Evolutionary conservation across 2,888 invertebrate species (phyloP).

Genomic region (Leuctra nigra): DNA sequence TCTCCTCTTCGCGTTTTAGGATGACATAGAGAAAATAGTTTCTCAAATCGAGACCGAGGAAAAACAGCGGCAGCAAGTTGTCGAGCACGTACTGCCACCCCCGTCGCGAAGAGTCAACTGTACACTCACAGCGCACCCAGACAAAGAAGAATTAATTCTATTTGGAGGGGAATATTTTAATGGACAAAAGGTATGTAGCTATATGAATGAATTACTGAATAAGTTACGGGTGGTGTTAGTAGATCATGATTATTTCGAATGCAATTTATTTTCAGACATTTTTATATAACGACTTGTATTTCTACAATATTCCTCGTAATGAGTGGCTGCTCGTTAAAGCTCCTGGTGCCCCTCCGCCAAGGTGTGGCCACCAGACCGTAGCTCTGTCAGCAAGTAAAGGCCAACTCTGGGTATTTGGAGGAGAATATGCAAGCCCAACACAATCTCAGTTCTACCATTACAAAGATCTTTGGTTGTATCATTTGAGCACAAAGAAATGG

Average conservation of each 20-base stretch:
- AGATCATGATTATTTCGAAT: too few species aligned
- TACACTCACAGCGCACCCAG: constrained; percentile 73
- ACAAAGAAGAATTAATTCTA: constrained; percentile 79
- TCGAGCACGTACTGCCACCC: constrained; percentile 55
- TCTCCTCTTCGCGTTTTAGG: constrained; percentile 44
- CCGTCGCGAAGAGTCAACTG: constrained; percentile 76
- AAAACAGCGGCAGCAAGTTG: constrained; percentile 57
- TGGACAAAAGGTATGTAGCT: constrained; percentile 71
- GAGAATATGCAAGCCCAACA: constrained; percentile 84
- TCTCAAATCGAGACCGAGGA: constrained; percentile 73
- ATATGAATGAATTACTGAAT: too few species aligned
- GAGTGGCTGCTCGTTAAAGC: constrained; percentile 75
- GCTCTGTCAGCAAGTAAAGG: constrained; percentile 67
- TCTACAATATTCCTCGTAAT: constrained; percentile 71
- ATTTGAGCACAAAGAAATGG: constrained; percentile 70
- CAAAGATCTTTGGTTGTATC: constrained; percentile 83
- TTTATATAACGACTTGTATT: constrained; percentile 77
- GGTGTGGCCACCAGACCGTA: constrained; percentile 85
- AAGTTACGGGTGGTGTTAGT: too few species aligned
- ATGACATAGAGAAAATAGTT: constrained; percentile 74
- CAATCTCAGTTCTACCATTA: constrained; percentile 92
- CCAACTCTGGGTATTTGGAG: constrained; percentile 76
- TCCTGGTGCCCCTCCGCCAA: constrained; percentile 79
- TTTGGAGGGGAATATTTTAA: constrained; percentile 91
- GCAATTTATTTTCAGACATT: constrained; percentile 68